Evolutionary conservation across 2,113 vertebrate genomes (phyloP), one percentile per base, ranked within the genome.

Genomic region (Callospermophilus lateralis): DNA sequence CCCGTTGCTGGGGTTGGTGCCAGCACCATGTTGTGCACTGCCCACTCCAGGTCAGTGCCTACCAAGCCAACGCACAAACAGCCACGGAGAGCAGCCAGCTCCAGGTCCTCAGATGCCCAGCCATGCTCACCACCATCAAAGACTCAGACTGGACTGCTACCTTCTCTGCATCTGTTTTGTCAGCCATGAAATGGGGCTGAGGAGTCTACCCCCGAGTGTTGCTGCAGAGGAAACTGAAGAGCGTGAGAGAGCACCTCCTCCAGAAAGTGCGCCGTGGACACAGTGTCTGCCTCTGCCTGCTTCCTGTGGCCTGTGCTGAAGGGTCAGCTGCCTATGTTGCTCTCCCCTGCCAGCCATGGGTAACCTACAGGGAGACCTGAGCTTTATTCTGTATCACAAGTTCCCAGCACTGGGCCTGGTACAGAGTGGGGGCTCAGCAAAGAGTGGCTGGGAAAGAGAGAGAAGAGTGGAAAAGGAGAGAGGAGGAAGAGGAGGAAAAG

Each of bases 191-290:
- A 45, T 30, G 45, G 73, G 37, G 19, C 4, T 15, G 6, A 42
- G 1, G 8, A 65, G 6, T 24, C 19, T 24, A 39, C 26, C 81
- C 73, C 58, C 0, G 0, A 39, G 4, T 68, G 3, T 2, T 15
- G 53, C 37, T 2, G 1, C 26, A 1, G 24, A 28, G 61, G 6
- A 3, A 10, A 63, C 24, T 63, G 55, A 58, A 34, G 76, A 77
- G 78, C 13, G 61, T n/a, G 42, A 28, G 39, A 20, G 39, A 12
- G 39, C 6, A 24, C 53, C 63, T 12, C 24, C 76, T 65, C 34
- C 4, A 12, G 22, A 26, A 11, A 65, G 19, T 0, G 5, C 1
- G 9, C 37, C 32, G 15, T 13, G 2, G 7, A 0, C 0, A 13
- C 4, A 20, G 55, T 4, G 0, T 37, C 22, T 2, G 1, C 34